phyloP scores from a whole-genome alignment of 1,140 invertebrate species.

The Oedothorax gibbosus region DNA sequence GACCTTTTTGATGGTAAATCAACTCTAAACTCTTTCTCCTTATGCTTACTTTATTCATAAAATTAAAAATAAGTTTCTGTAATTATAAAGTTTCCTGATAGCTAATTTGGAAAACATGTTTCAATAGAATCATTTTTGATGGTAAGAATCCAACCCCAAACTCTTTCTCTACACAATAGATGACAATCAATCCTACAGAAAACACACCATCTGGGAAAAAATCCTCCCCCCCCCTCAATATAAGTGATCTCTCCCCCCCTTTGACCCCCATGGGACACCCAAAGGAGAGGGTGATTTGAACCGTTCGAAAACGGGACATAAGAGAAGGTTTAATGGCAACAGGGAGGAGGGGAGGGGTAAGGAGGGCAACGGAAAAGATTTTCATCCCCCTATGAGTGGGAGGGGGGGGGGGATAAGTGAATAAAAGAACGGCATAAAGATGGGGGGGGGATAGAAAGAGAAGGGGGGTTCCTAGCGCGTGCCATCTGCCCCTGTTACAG shows the following conservation, averaged over 20 bases:
- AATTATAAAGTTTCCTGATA: too few species aligned
- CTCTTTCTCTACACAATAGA: too few species aligned
- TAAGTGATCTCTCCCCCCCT: not conserved
- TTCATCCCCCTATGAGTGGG: not conserved
- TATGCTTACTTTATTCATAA: too few species aligned
- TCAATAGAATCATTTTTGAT: too few species aligned
- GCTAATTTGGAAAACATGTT: too few species aligned
- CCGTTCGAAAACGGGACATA: not conserved
- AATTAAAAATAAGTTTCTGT: too few species aligned
- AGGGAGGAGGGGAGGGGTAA: not conserved
- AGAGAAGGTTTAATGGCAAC: not conserved
- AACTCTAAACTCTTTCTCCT: too few species aligned
- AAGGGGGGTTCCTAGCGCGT: slow-evolving; percentile 31
- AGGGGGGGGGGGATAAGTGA: slow-evolving; percentile 33
- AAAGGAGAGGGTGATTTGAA: not conserved
- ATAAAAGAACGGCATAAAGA: slow-evolving; percentile 29
- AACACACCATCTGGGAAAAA: not conserved
- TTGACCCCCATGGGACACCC: not conserved
- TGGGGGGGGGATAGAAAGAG: slow-evolving; percentile 12
- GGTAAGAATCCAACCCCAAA: too few species aligned
- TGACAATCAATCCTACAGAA: too few species aligned
- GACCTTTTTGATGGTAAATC: too few species aligned
- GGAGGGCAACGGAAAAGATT: slow-evolving; percentile 39
- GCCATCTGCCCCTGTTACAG: slow-evolving; percentile 41
- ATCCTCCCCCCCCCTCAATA: not conserved